Evolutionary conservation across 2,797 vertebrate species (phyloP), one percentile per base, ranked within the genome.

Genomic region (Premnoplex brunnescens): DNA sequence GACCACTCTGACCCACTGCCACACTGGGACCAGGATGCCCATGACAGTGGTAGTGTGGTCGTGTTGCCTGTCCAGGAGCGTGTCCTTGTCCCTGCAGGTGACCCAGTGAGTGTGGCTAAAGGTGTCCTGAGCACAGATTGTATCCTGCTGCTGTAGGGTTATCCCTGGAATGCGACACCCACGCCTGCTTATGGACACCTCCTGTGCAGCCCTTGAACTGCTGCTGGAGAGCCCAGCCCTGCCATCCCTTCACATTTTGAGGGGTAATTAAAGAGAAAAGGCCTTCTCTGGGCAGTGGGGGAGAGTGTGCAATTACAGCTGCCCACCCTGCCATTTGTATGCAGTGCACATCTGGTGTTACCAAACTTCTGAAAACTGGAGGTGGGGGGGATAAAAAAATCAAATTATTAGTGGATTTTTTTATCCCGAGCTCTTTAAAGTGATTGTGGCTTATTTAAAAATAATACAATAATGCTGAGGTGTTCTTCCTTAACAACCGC

Each of bases 401-500:
- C 81, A 78, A 81, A 91, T 59, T 46, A 71, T 43, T 63, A 39
- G 27, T 51, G 36, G 28, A 20, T 66, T 71, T 75, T 59, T 96
- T 63, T 30, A 58, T 55, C 58, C 46, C 20, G 62, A 88, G 72
- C 63, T 93, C 69, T 72, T 93, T 64, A 80, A 76, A 85, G 80
- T 58, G 55, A 54, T 74, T 58, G 77, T 77, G 59, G 80, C 80
- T 93, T 91, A 67, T 91, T 96, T 92, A 79, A 95, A 96, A 95
- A 94, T 66, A 68, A 92, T 78, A 54, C 76, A 84, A 80, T 72
- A 88, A 90, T 23, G 74, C 90, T 81, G 63, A 89, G 83, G 94
- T 92, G 59, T 67, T 85, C 77, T 78, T 93, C 89, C 93, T 91
- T 95, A 96, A 96, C 86, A 73, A 91, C 95, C 91, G 86, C 62